A percentile compares a stretch with the other conserved stretches of the same genome.
Evolutionary conservation across 2,113 vertebrate species (phyloP).

Genomic region (Erinaceus europaeus): DNA sequence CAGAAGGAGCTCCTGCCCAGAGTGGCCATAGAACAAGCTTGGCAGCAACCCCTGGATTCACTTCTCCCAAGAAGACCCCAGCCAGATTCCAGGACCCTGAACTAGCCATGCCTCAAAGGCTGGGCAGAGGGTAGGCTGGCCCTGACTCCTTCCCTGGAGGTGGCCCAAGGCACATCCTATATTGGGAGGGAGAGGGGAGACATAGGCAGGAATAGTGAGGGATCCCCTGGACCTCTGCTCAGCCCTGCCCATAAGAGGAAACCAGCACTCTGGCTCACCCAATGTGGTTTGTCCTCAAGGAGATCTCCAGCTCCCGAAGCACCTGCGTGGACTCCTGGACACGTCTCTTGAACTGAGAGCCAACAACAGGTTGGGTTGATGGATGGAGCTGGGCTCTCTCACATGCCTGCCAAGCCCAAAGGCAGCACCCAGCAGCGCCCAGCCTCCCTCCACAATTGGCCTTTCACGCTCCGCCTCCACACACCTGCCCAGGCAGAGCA

Average conservation of each 20-base stretch:
- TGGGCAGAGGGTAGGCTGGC: not conserved
- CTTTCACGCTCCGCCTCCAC: constrained; percentile 51
- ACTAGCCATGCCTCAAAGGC: not conserved
- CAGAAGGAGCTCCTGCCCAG: not conserved
- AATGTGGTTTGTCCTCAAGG: constrained; percentile 95
- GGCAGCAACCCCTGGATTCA: not conserved
- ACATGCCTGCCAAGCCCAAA: not conserved
- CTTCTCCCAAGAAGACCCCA: not conserved
- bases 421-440: not conserved
- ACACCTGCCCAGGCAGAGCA: not conserved
- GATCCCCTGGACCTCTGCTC: not conserved
- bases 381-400: not conserved
- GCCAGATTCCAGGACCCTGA: not conserved
- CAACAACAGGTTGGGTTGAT: not conserved
- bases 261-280: constrained; percentile 83
- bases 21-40: not conserved
- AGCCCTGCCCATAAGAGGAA: not conserved
- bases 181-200: no score
- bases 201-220: accelerated
- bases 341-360: constrained; percentile 61
- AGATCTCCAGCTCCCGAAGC: constrained; percentile 95
- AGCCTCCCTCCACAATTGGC: not conserved
- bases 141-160: no score
- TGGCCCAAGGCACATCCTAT: no score
- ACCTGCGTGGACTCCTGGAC: constrained; percentile 92